Conservation (phyloP, 2,888 invertebrate genomes). For the Byasa hedistus region DNA sequence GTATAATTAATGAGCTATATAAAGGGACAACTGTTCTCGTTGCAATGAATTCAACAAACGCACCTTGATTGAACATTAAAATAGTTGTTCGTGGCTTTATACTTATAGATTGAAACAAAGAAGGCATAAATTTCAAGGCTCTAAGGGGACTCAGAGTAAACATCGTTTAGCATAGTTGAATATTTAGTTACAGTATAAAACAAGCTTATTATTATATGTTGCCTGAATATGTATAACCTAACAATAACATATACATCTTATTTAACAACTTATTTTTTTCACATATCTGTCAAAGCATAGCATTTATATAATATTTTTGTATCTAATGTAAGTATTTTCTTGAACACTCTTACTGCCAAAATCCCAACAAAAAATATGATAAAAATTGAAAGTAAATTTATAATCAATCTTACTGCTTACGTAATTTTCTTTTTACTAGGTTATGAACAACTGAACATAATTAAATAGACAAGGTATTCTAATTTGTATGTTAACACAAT, state of each 20-base stretch:
- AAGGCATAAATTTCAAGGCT: conserved; percentile 27
- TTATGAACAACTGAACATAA: too few relatives aligned
- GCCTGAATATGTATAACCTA: conserved; percentile 37
- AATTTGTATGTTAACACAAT: too few relatives aligned
- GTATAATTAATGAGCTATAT: conserved; percentile 26
- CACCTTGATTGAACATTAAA: conserved; percentile 26
- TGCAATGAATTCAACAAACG: conserved; percentile 23
- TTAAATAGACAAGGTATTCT: too few relatives aligned
- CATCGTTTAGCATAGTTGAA: conserved; percentile 43
- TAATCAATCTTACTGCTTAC: too few relatives aligned
- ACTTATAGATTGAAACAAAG: conserved; percentile 26
- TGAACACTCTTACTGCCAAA: too few relatives aligned
- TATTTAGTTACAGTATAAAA: conserved; percentile 47
- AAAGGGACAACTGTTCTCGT: conserved; percentile 20
- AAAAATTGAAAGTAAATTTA: too few relatives aligned
- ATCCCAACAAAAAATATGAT: too few relatives aligned
- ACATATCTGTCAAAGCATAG: not conserved
- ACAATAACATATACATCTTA: not conserved
- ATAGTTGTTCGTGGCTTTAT: conserved; percentile 19
- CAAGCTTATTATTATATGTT: conserved; percentile 6
- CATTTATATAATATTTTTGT: too few relatives aligned
- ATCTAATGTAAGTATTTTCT: too few relatives aligned
- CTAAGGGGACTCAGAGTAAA: conserved; percentile 17
- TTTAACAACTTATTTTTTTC: not conserved
- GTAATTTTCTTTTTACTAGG: too few relatives aligned